A percentile compares a stretch with the other conserved stretches of the same genome.
Evolutionary conservation across 2,797 vertebrate species (phyloP).

Genomic region (Arnoldichthys spilopterus): DNA sequence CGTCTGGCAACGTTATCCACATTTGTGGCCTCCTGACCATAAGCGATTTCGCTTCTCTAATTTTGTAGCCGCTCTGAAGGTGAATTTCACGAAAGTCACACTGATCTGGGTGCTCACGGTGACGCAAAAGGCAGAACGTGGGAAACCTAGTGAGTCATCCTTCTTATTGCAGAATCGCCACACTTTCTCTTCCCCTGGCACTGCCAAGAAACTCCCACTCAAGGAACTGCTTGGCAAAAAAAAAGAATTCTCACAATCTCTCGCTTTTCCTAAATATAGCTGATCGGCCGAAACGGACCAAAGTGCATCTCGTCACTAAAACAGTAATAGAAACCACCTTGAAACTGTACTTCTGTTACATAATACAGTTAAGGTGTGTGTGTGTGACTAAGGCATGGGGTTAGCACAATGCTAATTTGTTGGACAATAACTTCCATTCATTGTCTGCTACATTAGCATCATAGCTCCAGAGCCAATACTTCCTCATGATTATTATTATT

Average conservation of each 20-base stretch:
- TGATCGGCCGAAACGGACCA: background rate
- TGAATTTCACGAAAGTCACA: background rate
- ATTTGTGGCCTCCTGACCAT: background rate
- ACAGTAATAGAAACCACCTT: background rate
- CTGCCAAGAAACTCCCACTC: background rate
- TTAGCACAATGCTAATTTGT: no score
- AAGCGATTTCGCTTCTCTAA: background rate
- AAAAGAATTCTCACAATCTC: no score
- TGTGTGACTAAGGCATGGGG: no score
- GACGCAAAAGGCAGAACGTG: background rate
- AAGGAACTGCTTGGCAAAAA: background rate
- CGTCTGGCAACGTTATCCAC: background rate
- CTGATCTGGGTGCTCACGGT: background rate
- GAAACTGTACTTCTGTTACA: no score
- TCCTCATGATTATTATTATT: no score
- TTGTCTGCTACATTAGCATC: no score
- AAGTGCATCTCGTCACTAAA: background rate
- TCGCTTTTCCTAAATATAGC: background rate
- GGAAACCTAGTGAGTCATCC: background rate
- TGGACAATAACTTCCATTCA: no score
- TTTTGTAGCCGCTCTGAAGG: background rate
- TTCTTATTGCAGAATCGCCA: background rate
- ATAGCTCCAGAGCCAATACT: no score
- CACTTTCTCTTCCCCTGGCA: background rate
- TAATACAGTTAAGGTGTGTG: no score